Base-by-base conservation (phyloP, 2,888 invertebrate genomes). In the Zygothrica quintamaculata region DNA sequence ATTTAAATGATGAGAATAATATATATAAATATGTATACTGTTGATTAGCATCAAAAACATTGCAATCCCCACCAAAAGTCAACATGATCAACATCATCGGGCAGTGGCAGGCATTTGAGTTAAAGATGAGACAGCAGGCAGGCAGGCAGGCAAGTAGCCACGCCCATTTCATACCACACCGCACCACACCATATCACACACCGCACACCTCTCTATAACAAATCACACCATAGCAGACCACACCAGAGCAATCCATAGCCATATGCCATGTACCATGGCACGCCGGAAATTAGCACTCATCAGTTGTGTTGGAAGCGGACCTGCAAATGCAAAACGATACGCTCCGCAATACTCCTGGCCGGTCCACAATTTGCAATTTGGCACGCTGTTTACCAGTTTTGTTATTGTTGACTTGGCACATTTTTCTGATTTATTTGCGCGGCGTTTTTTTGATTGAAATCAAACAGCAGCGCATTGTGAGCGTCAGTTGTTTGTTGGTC, bases 321-420 rank as follows among this genome's bases (percentile, higher is more conserved):
- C 8, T 37, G 5, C 26, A 26, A 26, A 26, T 6, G n/a, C n/a
- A n/a, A n/a, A n/a, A n/a, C n/a, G n/a, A n/a, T n/a, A n/a, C n/a
- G n/a, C n/a, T 22, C 18, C 18, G 18, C 18, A 2, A 5, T 22
- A 5, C 5, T 22, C 18, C 18, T 5, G 2, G 2, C 18, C 16
- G 39, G 29, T 51, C 44, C 50, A 48, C 25, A 48, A 58, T 65
- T 74, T 69, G 65, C 64, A 68, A 68, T 65, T 57, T 56, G 64
- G 34, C 50, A 61, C 46, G 57, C 52, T 55, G 40, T 72, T 80
- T 74, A 65, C 40, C 65, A 51, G 33, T 55, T 58, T 65, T 77
- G 48, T 61, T 58, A 51, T 65, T 79, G 80, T 80, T 79, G 72
- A 77, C 73, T 84, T 84, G 77, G 80, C 84, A 75, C 77, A 80